Base-by-base conservation (phyloP, 2,113 vertebrate species). In the Calyptomena viridis region DNA sequence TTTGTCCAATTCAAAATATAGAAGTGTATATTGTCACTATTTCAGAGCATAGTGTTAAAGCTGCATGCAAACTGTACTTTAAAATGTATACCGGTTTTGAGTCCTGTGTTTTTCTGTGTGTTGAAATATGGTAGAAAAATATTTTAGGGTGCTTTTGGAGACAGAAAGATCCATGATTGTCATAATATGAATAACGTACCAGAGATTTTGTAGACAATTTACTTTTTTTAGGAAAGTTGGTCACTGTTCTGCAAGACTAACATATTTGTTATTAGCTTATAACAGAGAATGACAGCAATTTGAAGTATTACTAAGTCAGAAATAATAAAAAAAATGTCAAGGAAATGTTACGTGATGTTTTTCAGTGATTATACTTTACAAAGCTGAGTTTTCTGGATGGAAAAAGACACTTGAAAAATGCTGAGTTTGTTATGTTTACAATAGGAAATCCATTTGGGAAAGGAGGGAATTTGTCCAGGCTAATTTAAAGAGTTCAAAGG, bases 391-490 rank as follows among this genome's bases (percentile, higher is more conserved):
- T 86, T 80, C 59, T 55, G 63, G 50, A 77, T 84, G 73, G 49
- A 69, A 93, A 60, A 78, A 80, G 16, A 23, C 62, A 84, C 42
- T 94, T 95, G 84, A 91, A 97, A 94, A 89, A 84, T 68, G 35
- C 68, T 74, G 60, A 67, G 35, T 92, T 80, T 89, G 42, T 96
- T 84, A 90, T 95, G 79, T 96, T 97, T 96, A 89, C 60, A 88
- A 35, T 73, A 97, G 94, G 95, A 97, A 97, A 89, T 95, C 37
- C 18, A 9, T 83, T 96, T 89, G 87, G 89, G 74, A 80, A 27
- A 78, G 64, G 39, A 88, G 58, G 58, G 69, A 89, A 89, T 83
- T 97, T 95, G 92, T 84, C 84, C 37, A 75, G 89, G 28, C 79
- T 96, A 37, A 82, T 81, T 94, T 76, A 64, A 63, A 90, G 60